phyloP scores from a whole-genome alignment of 2,113 vertebrate species.

The Euleptes europaea region DNA sequence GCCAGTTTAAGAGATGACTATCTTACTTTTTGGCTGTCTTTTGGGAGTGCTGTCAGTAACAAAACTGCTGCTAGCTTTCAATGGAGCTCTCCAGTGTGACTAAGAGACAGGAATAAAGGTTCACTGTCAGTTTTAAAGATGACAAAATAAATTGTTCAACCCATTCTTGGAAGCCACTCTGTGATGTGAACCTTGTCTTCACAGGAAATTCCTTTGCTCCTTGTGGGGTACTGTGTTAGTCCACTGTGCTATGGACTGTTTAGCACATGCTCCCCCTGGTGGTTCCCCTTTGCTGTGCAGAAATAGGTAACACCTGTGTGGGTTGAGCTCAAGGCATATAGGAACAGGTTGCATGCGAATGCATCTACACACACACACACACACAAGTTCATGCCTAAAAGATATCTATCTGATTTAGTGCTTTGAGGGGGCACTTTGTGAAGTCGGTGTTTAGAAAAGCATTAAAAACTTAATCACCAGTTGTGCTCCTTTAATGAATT shows the following conservation, averaged over 20 bases:
- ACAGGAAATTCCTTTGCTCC: too few relatives aligned
- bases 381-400: neutral
- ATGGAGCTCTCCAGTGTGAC: too few relatives aligned
- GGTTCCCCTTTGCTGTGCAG: neutral
- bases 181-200: too few relatives aligned
- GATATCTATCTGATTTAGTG: neutral
- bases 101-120: too few relatives aligned
- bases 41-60: too few relatives aligned
- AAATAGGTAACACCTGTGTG: neutral
- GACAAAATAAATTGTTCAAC: too few relatives aligned
- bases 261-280: neutral
- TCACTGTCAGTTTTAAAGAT: too few relatives aligned
- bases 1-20: too few relatives aligned
- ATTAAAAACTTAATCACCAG: neutral
- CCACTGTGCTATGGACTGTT: neutral
- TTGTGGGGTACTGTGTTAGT: too few relatives aligned
- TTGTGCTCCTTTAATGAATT: neutral
- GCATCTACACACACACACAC: neutral
- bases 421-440: neutral
- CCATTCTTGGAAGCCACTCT: too few relatives aligned
- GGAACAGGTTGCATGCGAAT: neutral
- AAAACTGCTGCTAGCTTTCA: too few relatives aligned
- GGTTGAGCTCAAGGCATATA: neutral
- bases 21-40: too few relatives aligned
- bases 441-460: neutral